Conservation (phyloP, 2,888 invertebrate species). For the Torymus texanus region DNA sequence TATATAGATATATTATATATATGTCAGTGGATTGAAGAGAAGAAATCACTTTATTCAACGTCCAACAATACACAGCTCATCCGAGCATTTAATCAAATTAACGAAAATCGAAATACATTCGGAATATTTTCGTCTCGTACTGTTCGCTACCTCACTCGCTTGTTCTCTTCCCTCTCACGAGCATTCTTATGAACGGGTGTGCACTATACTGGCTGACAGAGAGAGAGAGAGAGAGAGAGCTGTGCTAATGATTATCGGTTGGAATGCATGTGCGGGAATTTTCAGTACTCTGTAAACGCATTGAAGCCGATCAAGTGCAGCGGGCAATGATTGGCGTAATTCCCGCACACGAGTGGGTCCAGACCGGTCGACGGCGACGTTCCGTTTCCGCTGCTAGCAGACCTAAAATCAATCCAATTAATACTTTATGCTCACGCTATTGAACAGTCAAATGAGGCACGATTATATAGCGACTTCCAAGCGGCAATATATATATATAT, state of each 20-base stretch:
- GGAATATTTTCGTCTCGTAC: not conserved
- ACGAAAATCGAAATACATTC: too few species aligned
- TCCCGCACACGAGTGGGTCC: slow-evolving; percentile 64
- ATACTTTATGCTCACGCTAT: slow-evolving; percentile 13
- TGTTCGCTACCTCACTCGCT: too few species aligned
- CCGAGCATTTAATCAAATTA: not conserved
- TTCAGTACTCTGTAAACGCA: slow-evolving; percentile 58
- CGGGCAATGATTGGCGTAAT: slow-evolving; percentile 68
- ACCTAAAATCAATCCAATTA: slow-evolving; percentile 65
- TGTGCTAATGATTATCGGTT: too few species aligned
- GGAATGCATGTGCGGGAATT: slow-evolving; percentile 5
- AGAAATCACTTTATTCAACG: slow-evolving; percentile 7
- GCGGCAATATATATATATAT: too few species aligned
- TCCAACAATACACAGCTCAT: not conserved
- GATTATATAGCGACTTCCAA: slow-evolving; percentile 2
- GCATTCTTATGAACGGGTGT: too few species aligned
- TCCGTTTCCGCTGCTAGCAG: slow-evolving; percentile 61
- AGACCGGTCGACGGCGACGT: slow-evolving; percentile 54
- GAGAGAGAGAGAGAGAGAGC: too few species aligned
- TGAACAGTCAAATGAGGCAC: slow-evolving; percentile 9
- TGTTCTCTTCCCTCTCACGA: too few species aligned
- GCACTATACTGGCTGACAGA: too few species aligned
- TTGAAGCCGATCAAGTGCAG: slow-evolving; percentile 68
- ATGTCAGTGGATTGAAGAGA: too few species aligned
- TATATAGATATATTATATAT: too few species aligned